Evolutionary conservation across 2,888 invertebrate genomes (phyloP).

Genomic region (Petrolisthes manimaculis): DNA sequence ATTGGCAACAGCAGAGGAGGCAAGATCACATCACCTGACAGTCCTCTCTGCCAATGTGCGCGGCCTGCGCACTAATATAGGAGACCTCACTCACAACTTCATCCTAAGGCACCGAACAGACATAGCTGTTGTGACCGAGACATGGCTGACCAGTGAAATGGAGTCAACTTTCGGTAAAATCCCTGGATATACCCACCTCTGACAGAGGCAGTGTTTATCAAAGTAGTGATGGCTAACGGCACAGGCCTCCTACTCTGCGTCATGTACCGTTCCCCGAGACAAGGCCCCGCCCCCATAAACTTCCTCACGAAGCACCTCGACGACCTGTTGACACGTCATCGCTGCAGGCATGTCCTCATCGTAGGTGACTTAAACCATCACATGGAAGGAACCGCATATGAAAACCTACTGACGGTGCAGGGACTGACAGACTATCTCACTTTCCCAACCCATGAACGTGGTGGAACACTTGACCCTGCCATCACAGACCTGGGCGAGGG

Average conservation of each 20-base stretch:
- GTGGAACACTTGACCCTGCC: not conserved
- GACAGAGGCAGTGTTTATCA: not conserved
- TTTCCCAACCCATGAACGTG: not conserved
- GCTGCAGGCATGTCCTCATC: not conserved
- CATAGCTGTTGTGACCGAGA: not conserved
- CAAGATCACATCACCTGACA: too few species aligned
- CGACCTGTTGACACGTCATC: not conserved
- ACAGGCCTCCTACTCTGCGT: not conserved
- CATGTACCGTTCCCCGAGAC: not conserved
- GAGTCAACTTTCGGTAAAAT: not conserved
- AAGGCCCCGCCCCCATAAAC: not conserved
- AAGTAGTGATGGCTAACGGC: not conserved
- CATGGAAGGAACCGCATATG: not conserved
- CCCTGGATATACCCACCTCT: not conserved
- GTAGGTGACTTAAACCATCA: not conserved
- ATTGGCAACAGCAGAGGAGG: too few species aligned
- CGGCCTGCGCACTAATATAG: not conserved
- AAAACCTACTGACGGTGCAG: not conserved
- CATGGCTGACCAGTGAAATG: not conserved
- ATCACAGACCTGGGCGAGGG: not conserved
- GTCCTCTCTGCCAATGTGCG: not conserved
- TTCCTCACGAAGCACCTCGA: not conserved
- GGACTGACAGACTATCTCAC: not conserved
- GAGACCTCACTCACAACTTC: conserved; percentile 1
- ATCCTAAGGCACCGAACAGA: not conserved